Base-by-base conservation (phyloP, 2,888 invertebrate genomes). In the Lepidocyrtoides sp. region DNA sequence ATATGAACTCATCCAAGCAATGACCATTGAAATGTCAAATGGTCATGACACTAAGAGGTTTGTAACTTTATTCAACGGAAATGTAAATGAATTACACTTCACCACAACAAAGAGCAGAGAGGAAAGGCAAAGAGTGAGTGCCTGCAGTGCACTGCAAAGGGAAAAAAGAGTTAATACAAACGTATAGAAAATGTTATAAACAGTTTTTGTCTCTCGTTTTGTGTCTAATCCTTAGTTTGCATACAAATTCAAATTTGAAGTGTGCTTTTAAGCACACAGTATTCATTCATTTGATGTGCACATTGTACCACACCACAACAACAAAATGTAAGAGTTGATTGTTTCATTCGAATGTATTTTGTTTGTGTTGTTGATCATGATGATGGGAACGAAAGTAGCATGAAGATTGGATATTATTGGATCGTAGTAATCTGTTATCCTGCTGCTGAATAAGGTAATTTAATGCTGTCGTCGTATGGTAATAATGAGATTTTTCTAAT, bases 21-120 rank as follows among this genome's bases (percentile, higher is more conserved):
- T 83, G 66, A 83, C 84, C 44, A 90, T 90, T 90, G 72, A 90
- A 90, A 90, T 90, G 89, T 90, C 89, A 90, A 90, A 90, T 90
- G 89, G 89, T 84, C 89, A 90, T 90, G 89, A 90, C 89, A 90
- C 84, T 90, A 90, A 90, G 89, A 90, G 89, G 89, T 89, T 89
- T 89, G 89, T 89, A 89, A 75, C 89, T 89, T 89, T 89, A 72
- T 89, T 89, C 89, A 89, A 82, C 72, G 82, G 84, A 66, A 57
- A 66, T 87, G 87, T 66, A 87, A 90, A 90, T 90, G 72, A 75
- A 77, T 83, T 83, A 41, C 41, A 41, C 69, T 69, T 41, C 36
- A 69, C 69, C 69, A 41, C 36, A 41, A 17, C 69, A 69, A n/a
- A 72, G 72, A 20, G 36, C 8, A 44, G 7, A n/a, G n/a, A n/a